phyloP scores from a whole-genome alignment of 2,888 invertebrate genomes.

The Escarpia spicata region DNA sequence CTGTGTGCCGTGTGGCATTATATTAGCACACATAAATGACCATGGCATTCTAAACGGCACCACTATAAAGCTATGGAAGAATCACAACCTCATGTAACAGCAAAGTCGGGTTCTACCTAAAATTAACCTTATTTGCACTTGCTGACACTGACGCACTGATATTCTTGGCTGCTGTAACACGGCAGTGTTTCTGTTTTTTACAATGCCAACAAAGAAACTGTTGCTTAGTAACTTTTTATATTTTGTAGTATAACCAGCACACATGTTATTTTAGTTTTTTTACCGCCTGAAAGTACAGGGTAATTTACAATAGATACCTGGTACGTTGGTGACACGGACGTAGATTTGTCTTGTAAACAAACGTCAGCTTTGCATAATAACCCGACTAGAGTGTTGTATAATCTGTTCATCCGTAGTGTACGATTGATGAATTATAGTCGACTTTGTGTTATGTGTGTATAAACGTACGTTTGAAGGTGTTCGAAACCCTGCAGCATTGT shows the following conservation, averaged over 20 bases:
- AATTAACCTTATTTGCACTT: conserved; percentile 13
- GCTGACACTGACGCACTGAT: background rate
- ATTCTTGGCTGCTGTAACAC: background rate
- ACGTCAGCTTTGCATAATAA: background rate
- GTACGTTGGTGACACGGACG: background rate
- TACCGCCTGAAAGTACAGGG: background rate
- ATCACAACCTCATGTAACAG: background rate
- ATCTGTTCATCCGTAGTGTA: background rate
- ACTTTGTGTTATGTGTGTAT: background rate
- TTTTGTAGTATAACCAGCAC: background rate
- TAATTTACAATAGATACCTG: background rate
- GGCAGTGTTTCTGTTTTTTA: background rate
- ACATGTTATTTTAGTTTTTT: background rate
- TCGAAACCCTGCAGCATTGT: conserved; percentile 12
- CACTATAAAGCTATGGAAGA: background rate
- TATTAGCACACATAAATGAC: background rate
- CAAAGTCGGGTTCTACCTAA: background rate
- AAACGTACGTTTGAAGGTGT: background rate
- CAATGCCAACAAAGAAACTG: background rate
- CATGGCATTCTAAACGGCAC: background rate
- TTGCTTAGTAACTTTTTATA: background rate
- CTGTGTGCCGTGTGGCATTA: background rate
- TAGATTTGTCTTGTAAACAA: background rate
- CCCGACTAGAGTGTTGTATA: background rate
- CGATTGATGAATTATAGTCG: background rate